Conservation (phyloP, 2,888 invertebrate species). For the Drosophila anceps region DNA sequence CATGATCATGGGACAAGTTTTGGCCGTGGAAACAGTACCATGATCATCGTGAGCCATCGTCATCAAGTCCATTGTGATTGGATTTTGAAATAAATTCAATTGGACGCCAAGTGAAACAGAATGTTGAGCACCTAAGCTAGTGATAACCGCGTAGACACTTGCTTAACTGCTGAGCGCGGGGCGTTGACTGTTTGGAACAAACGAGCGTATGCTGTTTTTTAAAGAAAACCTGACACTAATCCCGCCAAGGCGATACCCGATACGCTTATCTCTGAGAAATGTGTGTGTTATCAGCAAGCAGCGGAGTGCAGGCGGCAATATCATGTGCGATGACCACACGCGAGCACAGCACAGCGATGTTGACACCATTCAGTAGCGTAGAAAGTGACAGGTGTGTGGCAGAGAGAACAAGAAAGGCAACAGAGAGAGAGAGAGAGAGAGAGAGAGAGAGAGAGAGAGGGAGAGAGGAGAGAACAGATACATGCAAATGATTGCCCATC, state of each 20-base stretch:
- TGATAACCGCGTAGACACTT: constrained; percentile 54
- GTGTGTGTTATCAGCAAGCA: constrained; percentile 56
- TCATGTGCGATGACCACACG: constrained; percentile 31
- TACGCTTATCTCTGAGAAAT: constrained; percentile 70
- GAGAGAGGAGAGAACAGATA: background rate
- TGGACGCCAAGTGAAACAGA: constrained; percentile 8
- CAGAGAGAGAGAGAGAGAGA: constrained; percentile 4
- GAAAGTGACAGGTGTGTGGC: constrained; percentile 16
- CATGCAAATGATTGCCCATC: constrained; percentile 9
- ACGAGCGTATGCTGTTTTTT: constrained; percentile 60
- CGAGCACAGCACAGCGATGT: constrained; percentile 9
- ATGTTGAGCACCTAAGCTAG: constrained; percentile 17
- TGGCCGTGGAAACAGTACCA: constrained; percentile 26
- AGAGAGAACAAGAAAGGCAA: background rate
- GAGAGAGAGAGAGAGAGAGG: background rate
- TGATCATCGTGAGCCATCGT: constrained; percentile 77
- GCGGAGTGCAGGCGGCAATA: constrained; percentile 39
- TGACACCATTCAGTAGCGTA: constrained; percentile 13
- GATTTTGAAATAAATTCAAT: constrained; percentile 11
- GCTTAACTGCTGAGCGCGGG: constrained; percentile 63
- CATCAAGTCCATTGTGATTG: constrained; percentile 42
- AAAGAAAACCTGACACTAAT: constrained; percentile 70
- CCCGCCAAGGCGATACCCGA: constrained; percentile 47
- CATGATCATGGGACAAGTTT: constrained; percentile 84
- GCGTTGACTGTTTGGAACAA: constrained; percentile 60